Evolutionary conservation across 2,113 vertebrate species (phyloP).

Genomic region (Sphyrna mokarran): DNA sequence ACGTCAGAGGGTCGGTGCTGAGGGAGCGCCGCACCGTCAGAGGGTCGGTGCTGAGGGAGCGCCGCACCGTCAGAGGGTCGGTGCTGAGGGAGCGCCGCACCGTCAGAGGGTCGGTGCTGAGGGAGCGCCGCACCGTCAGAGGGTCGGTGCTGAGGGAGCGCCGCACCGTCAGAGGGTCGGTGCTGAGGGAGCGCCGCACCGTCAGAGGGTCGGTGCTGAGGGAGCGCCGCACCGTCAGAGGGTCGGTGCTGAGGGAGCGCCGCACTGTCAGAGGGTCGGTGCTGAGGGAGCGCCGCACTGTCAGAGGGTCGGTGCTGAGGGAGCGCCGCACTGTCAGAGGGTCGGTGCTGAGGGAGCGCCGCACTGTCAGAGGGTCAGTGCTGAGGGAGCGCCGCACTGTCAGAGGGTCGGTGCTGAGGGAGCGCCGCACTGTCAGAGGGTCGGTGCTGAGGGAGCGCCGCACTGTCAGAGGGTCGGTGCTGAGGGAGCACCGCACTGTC

Average conservation of each 20-base stretch:
- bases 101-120: not conserved
- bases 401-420: no score
- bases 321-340: not conserved
- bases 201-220: no score
- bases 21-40: not conserved
- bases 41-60: not conserved
- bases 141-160: no score
- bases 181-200: not conserved
- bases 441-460: no score
- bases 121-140: not conserved
- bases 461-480: no score
- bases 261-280: not conserved
- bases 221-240: not conserved
- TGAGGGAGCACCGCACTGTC: no score
- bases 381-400: no score
- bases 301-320: not conserved
- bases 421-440: no score
- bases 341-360: no score
- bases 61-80: not conserved
- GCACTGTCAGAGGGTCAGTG: no score
- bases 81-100: no score
- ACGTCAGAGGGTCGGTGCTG: not conserved
- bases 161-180: not conserved
- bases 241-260: not conserved
- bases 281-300: not conserved